Conservation (phyloP, 2,797 vertebrate species). For the Masticophis lateralis region DNA sequence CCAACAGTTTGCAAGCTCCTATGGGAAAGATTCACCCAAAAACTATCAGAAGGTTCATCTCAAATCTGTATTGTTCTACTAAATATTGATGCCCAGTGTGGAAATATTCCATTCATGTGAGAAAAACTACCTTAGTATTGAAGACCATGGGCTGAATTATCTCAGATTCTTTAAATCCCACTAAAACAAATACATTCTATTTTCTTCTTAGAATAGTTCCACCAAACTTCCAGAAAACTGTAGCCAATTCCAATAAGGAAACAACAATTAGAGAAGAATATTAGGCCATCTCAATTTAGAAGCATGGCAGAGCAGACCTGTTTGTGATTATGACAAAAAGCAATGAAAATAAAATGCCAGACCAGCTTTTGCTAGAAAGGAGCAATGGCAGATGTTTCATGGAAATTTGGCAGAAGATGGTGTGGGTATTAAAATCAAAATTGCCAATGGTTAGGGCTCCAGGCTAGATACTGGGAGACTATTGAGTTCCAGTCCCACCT, state of each 20-base stretch:
- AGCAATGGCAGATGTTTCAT: neutral
- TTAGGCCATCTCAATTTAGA: neutral
- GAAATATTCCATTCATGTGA: neutral
- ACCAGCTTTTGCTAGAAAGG: neutral
- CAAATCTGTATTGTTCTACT: neutral
- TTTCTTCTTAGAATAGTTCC: neutral
- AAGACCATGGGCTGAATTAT: neutral
- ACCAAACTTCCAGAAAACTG: neutral
- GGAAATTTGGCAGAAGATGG: neutral
- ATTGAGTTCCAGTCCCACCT: neutral
- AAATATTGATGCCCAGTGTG: neutral
- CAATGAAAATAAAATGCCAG: neutral
- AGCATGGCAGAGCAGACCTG: neutral
- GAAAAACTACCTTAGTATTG: neutral
- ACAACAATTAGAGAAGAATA: neutral
- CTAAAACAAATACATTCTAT: neutral
- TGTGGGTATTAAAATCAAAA: neutral
- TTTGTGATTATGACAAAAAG: neutral
- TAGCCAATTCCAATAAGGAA: neutral
- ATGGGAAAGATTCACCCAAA: neutral
- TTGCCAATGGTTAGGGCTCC: neutral
- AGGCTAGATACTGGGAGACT: neutral
- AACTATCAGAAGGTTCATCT: neutral
- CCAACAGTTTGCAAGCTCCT: neutral
- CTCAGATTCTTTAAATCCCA: neutral